Conservation (phyloP, 2,113 vertebrate genomes). For the Sapayoa aenigma region DNA sequence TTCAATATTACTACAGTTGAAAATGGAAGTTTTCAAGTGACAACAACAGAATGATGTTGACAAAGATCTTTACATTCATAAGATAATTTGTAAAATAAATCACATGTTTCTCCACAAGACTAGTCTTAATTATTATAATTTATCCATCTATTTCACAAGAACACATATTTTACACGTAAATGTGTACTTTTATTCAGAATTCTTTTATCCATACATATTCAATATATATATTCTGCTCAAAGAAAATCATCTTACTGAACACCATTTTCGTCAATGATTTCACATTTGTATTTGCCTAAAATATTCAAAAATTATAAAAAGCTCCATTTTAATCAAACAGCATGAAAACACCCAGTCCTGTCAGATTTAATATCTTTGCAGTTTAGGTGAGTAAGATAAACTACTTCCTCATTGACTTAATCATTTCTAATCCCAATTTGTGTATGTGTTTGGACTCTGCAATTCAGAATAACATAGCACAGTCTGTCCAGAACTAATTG, state of each 20-base stretch:
- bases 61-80: neutral
- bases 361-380: slow-evolving; percentile 35
- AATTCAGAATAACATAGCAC: slow-evolving; percentile 50
- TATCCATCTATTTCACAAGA: neutral
- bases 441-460: slow-evolving; percentile 51
- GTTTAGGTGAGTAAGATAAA: slow-evolving; percentile 70
- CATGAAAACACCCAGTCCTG: slow-evolving; percentile 25
- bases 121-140: neutral
- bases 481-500: slow-evolving; percentile 73
- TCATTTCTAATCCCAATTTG: slow-evolving; percentile 72
- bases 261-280: neutral
- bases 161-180: neutral
- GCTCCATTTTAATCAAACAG: slow-evolving; percentile 40
- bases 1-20: neutral
- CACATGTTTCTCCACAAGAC: neutral
- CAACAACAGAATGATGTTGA: neutral
- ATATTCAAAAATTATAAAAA: slow-evolving; percentile 12
- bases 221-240: neutral
- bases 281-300: neutral
- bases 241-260: neutral
- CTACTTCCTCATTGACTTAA: slow-evolving; percentile 65
- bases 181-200: neutral
- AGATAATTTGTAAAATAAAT: neutral
- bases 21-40: neutral
- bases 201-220: neutral